Conservation (phyloP, 2,113 vertebrate genomes). For the Copsychus sechellarum region DNA sequence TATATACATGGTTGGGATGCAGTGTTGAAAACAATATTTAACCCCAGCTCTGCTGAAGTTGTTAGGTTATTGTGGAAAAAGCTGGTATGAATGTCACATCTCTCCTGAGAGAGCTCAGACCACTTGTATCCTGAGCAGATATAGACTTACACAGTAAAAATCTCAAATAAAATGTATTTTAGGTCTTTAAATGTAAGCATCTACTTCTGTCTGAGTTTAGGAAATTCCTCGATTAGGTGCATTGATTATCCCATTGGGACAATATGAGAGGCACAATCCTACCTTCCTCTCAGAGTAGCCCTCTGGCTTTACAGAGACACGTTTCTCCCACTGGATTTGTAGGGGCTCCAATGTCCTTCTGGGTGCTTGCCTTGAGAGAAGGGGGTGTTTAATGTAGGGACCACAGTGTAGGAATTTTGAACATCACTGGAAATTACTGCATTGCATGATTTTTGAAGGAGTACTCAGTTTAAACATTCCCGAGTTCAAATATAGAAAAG, state of each 20-base stretch:
- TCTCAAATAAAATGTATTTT: neutral
- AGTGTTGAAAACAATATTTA: neutral
- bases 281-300: neutral
- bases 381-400: neutral
- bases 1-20: neutral
- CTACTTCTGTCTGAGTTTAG: neutral
- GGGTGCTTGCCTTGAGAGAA: neutral
- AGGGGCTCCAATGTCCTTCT: neutral
- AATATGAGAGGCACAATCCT: neutral
- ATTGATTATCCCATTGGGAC: neutral
- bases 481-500: neutral
- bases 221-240: rapidly evolving
- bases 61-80: neutral
- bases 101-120: neutral
- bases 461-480: neutral
- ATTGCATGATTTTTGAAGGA: neutral
- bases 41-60: neutral
- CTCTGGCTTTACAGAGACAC: neutral
- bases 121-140: neutral
- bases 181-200: neutral
- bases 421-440: neutral
- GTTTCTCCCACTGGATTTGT: neutral
- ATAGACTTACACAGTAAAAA: neutral
- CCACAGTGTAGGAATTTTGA: neutral
- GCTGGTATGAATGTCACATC: neutral